Percentiles rank a stretch among this genome's conserved stretches.
Evolutionary conservation across 2,113 vertebrate genomes (phyloP).

Genomic region (Peromyscus californicus): DNA sequence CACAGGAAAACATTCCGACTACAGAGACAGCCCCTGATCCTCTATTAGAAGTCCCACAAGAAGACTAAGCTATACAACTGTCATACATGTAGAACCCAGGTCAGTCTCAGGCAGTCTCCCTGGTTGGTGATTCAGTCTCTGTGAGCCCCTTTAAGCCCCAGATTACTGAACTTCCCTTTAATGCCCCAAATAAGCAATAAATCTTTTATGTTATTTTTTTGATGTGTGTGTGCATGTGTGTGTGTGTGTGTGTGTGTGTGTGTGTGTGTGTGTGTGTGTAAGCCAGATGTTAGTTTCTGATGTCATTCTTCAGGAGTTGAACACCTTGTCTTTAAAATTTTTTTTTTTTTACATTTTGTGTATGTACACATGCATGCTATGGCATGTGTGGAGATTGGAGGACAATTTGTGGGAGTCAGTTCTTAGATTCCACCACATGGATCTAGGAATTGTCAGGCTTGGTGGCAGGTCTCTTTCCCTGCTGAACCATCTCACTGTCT

Average conservation of each 20-base stretch:
- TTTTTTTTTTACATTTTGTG: neutral
- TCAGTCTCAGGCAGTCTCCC: neutral
- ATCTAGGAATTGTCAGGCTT: too few relatives aligned
- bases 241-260: neutral
- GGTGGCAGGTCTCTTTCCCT: neutral
- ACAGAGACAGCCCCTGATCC: neutral
- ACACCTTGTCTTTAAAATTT: neutral
- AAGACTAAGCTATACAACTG: neutral
- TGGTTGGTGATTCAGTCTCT: neutral
- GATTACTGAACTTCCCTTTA: neutral
- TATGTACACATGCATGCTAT: too few relatives aligned
- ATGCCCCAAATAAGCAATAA: neutral
- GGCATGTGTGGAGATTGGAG: neutral
- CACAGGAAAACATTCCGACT: too few relatives aligned
- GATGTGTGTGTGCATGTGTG: neutral
- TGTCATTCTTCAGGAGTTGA: neutral
- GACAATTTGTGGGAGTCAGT: too few relatives aligned
- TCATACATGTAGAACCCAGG: neutral
- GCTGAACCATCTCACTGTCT: neutral
- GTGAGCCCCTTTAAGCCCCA: neutral
- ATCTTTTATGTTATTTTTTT: neutral
- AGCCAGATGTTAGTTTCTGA: neutral
- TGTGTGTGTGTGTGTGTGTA: neutral
- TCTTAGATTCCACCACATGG: neutral
- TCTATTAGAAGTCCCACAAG: neutral